Evolutionary conservation across 2,113 vertebrate species (phyloP).

Genomic region (Coturnix japonica): DNA sequence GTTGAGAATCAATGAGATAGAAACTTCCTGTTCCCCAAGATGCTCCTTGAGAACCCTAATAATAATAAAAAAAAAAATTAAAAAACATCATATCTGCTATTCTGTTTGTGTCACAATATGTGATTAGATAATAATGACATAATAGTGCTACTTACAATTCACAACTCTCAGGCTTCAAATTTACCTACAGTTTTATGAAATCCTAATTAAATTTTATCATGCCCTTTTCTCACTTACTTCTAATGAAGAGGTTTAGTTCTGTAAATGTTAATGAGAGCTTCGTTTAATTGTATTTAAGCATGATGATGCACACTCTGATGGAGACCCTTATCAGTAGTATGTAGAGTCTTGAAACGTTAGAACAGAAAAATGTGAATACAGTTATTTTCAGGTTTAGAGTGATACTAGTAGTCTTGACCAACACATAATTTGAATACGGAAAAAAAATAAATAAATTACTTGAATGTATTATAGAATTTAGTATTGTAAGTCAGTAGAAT

Average conservation of each 20-base stretch:
- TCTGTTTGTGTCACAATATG: slow-evolving; percentile 3
- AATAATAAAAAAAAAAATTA: not conserved
- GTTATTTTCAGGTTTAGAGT: not conserved
- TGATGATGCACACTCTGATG: slow-evolving; percentile 39
- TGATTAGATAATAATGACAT: slow-evolving; percentile 31
- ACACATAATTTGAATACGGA: not conserved
- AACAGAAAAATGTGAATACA: not conserved
- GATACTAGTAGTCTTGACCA: not conserved
- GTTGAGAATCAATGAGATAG: slow-evolving; percentile 94
- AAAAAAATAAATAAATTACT: not conserved
- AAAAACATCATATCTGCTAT: not conserved
- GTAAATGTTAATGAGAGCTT: slow-evolving; percentile 71
- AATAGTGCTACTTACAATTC: slow-evolving; percentile 6
- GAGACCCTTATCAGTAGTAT: slow-evolving; percentile 38
- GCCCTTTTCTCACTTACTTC: slow-evolving; percentile 63
- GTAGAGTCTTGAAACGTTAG: slow-evolving; percentile 5
- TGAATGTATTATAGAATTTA: not conserved
- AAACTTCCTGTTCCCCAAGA: slow-evolving; percentile 96
- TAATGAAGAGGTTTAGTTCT: slow-evolving; percentile 72
- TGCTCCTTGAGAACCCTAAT: slow-evolving; percentile 92
- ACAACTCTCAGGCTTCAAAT: slow-evolving; percentile 35
- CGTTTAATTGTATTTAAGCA: slow-evolving; percentile 71
- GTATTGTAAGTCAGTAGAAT: not conserved
- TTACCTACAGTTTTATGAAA: slow-evolving; percentile 55
- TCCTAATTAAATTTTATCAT: slow-evolving; percentile 74